Conservation (phyloP, 2,888 invertebrate genomes). For the Thereva nobilitata region DNA sequence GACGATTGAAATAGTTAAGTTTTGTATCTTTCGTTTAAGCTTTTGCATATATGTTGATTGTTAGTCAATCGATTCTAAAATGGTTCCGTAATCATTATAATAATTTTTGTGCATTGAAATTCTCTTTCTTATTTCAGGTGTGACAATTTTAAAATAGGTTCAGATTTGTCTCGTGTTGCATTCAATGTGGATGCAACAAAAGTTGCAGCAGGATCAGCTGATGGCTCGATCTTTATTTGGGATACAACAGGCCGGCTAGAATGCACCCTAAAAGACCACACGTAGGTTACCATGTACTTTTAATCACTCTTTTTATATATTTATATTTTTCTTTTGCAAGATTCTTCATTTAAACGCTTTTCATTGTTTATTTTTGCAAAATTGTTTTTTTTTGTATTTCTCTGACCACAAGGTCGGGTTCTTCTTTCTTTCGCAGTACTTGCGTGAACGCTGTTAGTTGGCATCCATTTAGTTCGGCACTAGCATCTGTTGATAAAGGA, state of each 20-base stretch:
- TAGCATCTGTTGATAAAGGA: conserved; percentile 82
- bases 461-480: conserved; percentile 79
- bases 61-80: too few species aligned
- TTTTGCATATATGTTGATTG: too few species aligned
- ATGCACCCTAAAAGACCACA: conserved; percentile 77
- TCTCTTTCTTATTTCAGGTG: conserved; percentile 66
- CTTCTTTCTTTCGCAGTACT: conserved; percentile 66
- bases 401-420: conserved; percentile 39
- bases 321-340: conserved; percentile 24
- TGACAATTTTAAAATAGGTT: conserved; percentile 93
- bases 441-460: conserved; percentile 87
- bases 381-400: conserved; percentile 36
- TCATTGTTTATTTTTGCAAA: conserved; percentile 22
- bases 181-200: conserved; percentile 91
- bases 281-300: conserved; percentile 64
- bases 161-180: conserved; percentile 90
- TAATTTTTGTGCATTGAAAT: not conserved
- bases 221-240: conserved; percentile 93
- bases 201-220: conserved; percentile 88
- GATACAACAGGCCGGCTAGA: conserved; percentile 77
- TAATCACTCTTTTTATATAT: conserved; percentile 30
- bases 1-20: too few species aligned
- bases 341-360: conserved; percentile 20
- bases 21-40: too few species aligned
- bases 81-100: too few species aligned